phyloP scores from a whole-genome alignment of 2,113 vertebrate genomes.

The Vireo altiloquus region DNA sequence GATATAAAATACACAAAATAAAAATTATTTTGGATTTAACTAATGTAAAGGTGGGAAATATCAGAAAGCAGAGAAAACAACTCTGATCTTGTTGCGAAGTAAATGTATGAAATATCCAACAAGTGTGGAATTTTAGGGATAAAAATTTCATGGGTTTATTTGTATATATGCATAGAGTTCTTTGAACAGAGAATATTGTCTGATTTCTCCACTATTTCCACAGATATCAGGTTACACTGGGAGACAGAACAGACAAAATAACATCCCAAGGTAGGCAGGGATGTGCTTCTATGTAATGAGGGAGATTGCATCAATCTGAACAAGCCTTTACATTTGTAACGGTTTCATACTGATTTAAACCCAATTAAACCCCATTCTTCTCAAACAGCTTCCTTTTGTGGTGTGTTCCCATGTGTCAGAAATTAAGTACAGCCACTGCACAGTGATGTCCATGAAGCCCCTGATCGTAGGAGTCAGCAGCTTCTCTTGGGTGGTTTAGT shows the following conservation, averaged over 20 bases:
- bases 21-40: neutral
- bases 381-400: neutral
- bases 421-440: neutral
- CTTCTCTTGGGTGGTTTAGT: neutral
- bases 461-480: neutral
- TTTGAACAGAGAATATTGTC: neutral
- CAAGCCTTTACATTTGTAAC: neutral
- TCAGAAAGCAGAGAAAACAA: neutral
- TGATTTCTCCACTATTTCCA: neutral
- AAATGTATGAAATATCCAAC: neutral
- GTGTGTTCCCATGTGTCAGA: neutral
- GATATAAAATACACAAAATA: neutral
- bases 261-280: neutral
- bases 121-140: neutral
- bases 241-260: neutral
- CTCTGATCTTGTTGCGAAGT: neutral
- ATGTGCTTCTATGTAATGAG: neutral
- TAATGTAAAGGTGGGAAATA: neutral
- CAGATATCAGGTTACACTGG: neutral
- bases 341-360: neutral
- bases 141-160: fast-evolving
- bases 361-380: neutral
- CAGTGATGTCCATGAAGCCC: fast-evolving
- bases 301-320: neutral
- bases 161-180: neutral